Evolutionary conservation across 2,888 invertebrate species (phyloP).

Genomic region (Pyrrhia umbra): DNA sequence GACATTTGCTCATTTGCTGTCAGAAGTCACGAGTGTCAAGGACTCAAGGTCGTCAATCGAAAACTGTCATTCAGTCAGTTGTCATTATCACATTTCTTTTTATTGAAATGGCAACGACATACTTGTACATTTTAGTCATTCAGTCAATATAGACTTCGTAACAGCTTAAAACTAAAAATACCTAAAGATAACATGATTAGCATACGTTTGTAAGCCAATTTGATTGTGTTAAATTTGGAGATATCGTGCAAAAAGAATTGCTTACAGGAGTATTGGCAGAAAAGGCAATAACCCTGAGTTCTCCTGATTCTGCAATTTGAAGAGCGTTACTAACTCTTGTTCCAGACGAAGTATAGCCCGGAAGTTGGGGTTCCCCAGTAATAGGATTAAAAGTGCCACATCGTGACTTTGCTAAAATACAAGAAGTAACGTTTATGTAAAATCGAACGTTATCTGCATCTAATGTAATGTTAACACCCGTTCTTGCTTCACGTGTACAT

Average conservation of each 20-base stretch:
- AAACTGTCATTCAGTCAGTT: background rate
- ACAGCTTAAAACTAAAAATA: background rate
- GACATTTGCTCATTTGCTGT: background rate
- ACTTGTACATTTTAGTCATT: background rate
- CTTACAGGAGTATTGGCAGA: slow-evolving; percentile 86
- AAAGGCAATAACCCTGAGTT: slow-evolving; percentile 89
- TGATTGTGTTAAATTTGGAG: slow-evolving; percentile 88
- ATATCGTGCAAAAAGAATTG: slow-evolving; percentile 88
- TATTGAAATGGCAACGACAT: background rate
- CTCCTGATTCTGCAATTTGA: slow-evolving; percentile 89
- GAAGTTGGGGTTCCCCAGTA: slow-evolving; percentile 91
- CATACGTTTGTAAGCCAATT: slow-evolving; percentile 86
- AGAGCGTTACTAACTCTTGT: slow-evolving; percentile 88
- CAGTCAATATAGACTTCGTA: background rate
- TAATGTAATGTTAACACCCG: slow-evolving; percentile 84
- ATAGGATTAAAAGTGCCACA: slow-evolving; percentile 92
- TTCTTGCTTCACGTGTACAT: slow-evolving; percentile 88
- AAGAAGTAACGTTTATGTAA: slow-evolving; percentile 92
- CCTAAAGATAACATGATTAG: slow-evolving; percentile 53
- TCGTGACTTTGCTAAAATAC: slow-evolving; percentile 91
- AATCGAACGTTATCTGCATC: slow-evolving; percentile 89
- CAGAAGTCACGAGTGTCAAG: background rate
- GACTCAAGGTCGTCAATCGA: background rate
- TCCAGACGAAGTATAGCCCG: slow-evolving; percentile 81
- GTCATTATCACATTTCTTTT: slow-evolving; percentile 1